Base-by-base conservation (phyloP, 2,113 vertebrate genomes). In the Heterotilapia buettikoferi region DNA sequence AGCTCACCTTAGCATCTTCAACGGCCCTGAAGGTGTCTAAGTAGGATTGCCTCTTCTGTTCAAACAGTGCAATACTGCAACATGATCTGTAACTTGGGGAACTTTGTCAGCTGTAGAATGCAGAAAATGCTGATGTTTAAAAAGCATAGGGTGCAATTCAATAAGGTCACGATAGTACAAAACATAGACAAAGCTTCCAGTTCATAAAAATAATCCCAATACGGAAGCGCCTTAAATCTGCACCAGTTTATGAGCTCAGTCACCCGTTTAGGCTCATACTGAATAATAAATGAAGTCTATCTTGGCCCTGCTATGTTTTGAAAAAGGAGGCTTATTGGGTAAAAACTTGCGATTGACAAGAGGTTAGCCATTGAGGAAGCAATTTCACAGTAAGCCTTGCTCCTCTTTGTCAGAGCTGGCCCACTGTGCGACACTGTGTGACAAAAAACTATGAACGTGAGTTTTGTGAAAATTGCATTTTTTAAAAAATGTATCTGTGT, bases 21-120 rank as follows among this genome's bases (percentile, higher is more conserved):
- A 78, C 68, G 6, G 73, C 82, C 85, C 87, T 11, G 24, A 79
- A 91, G 92, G 84, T 43, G 82, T 95, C 88, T 95, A 94, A 95
- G 95, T 94, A 94, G 45, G 87, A 38, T 7, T 21, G 7, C 11
- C n/a, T 90, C 53, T 85, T 85, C 89, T 92, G 89, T 91, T 94
- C 86, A 88, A 90, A 90, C 90, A 73, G 80, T 66, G 81, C 93
- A 92, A 91, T 94, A 93, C 33, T 66, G 61, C 61, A 66, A 38
- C 19, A 66, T 66, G 61, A 38, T 38, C 36, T 38, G 9, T 9
- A 9, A 38, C 9, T 38, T 38, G 9, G 36, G 61, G 61, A 13
- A 38, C 4, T 66, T 38, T 38, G 61, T 66, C 33, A 66, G 61
- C 61, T 5, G 10, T 66, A 66, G 1, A 13, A 1, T 66, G 33